These are phyloP conservation scores for Andrena bicolor DNA, from an alignment of 2,888 invertebrate species.

Conservation along the genomic window DNA sequence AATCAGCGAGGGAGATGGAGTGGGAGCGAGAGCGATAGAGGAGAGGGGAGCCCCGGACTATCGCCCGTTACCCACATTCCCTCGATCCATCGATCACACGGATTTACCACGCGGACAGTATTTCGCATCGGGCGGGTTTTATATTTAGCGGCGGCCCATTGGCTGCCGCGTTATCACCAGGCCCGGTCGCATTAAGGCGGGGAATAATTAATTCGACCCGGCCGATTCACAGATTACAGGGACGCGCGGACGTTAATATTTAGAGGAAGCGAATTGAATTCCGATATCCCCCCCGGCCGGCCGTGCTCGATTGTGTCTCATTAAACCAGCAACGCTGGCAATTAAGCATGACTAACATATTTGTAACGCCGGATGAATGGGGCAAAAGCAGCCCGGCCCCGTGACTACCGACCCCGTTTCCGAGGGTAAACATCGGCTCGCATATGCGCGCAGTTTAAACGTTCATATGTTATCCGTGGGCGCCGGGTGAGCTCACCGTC, in stretches of 20 bases:
- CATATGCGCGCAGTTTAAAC: constrained; percentile 36
- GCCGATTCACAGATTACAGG: constrained; percentile 44
- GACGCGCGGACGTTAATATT: constrained; percentile 45
- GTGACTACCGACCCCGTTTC: constrained; percentile 36
- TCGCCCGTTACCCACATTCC: constrained; percentile 36
- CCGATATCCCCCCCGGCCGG: constrained; percentile 21
- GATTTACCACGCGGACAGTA: constrained; percentile 28
- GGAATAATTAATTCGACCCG: constrained; percentile 43
- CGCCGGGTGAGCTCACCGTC: constrained; percentile 11
- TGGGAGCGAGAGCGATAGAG: not conserved
- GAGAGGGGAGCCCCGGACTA: not conserved
- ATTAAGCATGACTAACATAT: constrained; percentile 60
- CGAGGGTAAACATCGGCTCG: constrained; percentile 46
- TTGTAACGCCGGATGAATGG: constrained; percentile 57
- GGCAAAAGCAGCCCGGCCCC: constrained; percentile 17
- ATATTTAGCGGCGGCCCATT: constrained; percentile 39
- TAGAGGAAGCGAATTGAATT: constrained; percentile 55
- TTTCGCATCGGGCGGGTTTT: constrained; percentile 34
- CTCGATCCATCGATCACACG: constrained; percentile 41
- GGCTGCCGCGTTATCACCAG: constrained; percentile 25
- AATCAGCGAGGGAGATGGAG: not conserved
- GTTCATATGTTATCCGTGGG: constrained; percentile 37
- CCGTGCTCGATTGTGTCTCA: constrained; percentile 39
- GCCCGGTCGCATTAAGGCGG: constrained; percentile 27
- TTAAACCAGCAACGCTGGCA: constrained; percentile 44